Conservation (phyloP, 2,888 invertebrate species). For the Cataglyphis livida region DNA sequence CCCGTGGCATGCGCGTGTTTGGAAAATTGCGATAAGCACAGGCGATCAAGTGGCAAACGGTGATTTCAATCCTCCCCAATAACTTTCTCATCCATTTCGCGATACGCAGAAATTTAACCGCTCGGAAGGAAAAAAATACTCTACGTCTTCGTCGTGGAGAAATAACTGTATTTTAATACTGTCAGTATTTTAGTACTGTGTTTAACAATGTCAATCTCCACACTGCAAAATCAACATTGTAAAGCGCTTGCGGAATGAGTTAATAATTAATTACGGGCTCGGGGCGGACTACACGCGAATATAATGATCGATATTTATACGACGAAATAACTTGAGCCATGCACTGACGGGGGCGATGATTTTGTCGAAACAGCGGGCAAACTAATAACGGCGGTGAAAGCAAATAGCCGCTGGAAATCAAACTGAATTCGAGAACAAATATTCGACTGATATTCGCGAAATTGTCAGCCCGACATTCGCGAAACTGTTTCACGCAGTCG, state of each 20-base stretch:
- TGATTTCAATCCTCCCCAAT: not conserved
- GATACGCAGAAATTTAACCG: not conserved
- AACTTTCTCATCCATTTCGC: not conserved
- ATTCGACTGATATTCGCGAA: conserved; percentile 28
- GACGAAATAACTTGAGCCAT: conserved; percentile 28
- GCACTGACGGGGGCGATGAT: conserved; percentile 1
- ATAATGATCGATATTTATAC: conserved; percentile 32
- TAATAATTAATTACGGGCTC: conserved; percentile 35
- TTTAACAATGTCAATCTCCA: conserved; percentile 4
- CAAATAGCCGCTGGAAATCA: conserved; percentile 37
- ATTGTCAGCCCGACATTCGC: not conserved
- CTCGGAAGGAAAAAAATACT: not conserved
- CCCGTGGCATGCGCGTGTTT: conserved; percentile 54
- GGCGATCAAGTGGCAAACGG: conserved; percentile 13
- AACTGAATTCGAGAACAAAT: conserved; percentile 32
- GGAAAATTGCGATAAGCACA: conserved; percentile 20
- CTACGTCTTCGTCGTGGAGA: not conserved
- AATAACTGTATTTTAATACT: not conserved
- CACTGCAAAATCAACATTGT: not conserved
- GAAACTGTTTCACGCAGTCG: conserved; percentile 20
- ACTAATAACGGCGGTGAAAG: conserved; percentile 29
- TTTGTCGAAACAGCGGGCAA: conserved; percentile 19
- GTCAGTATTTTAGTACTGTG: not conserved
- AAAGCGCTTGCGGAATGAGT: conserved; percentile 22
- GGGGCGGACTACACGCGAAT: not conserved